Percentiles rank a stretch among this genome's conserved stretches.
Evolutionary conservation across 2,113 vertebrate species (phyloP).

Genomic region (Crotalus viridis): DNA sequence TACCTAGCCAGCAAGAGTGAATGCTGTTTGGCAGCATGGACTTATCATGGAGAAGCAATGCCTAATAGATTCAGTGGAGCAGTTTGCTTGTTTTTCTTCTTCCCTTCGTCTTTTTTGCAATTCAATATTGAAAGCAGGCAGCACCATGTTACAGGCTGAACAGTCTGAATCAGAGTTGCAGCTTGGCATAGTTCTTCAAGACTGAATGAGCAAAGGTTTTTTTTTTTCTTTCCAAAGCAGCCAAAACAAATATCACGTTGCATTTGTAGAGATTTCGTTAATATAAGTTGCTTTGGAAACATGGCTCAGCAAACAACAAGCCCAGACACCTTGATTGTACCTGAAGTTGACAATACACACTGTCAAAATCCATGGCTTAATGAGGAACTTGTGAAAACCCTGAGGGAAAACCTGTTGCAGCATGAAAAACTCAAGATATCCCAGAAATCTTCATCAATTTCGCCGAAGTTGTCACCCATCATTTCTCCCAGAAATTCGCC

Average conservation of each 20-base stretch:
- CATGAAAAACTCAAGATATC: constrained; percentile 83
- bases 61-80: constrained; percentile 61
- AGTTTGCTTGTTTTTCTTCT: constrained; percentile 56
- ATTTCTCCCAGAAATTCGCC: constrained; percentile 91
- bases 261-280: constrained; percentile 22
- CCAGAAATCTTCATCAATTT: constrained; percentile 83
- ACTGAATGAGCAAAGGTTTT: constrained; percentile 17
- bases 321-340: constrained; percentile 84
- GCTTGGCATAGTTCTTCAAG: constrained; percentile 39
- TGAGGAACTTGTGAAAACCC: constrained; percentile 93
- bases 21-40: constrained; percentile 64
- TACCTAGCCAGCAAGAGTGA: constrained; percentile 54
- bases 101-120: constrained; percentile 46
- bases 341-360: constrained; percentile 82
- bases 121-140: constrained; percentile 67
- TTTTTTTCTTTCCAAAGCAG: background rate
- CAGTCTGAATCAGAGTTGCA: constrained; percentile 48
- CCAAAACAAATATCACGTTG: background rate
- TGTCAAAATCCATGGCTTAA: constrained; percentile 86
- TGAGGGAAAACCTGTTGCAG: constrained; percentile 95
- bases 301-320: constrained; percentile 91
- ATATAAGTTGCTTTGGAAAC: constrained; percentile 59
- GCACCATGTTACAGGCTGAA: constrained; percentile 47
- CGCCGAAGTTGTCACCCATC: constrained; percentile 84
- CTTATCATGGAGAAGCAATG: constrained; percentile 64